These are phyloP conservation scores for Caradrina clavipalpis DNA, from an alignment of 2,888 invertebrate species.

Conservation along the genomic window DNA sequence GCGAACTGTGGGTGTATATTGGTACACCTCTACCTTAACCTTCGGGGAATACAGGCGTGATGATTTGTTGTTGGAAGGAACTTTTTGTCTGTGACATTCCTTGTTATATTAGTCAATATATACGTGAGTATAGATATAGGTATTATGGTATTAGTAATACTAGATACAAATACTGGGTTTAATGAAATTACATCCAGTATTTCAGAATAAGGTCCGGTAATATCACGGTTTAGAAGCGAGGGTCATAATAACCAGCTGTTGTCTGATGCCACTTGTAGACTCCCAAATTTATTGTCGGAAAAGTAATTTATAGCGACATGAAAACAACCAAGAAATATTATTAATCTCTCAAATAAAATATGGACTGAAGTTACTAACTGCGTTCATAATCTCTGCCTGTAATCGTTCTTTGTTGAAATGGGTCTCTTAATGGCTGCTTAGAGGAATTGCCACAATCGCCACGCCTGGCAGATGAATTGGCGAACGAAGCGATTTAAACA, in stretches of 20 bases:
- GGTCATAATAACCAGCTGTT: slow-evolving; percentile 57
- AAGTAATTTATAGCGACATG: slow-evolving; percentile 57
- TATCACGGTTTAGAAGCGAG: slow-evolving; percentile 41
- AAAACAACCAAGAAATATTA: slow-evolving; percentile 57
- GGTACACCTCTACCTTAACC: too few relatives aligned
- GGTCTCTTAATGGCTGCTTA: slow-evolving; percentile 23
- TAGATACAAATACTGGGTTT: background rate
- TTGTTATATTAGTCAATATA: background rate
- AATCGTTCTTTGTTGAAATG: slow-evolving; percentile 37
- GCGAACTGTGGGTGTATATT: too few relatives aligned
- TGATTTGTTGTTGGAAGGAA: too few relatives aligned
- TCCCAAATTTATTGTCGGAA: slow-evolving; percentile 53
- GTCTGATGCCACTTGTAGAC: slow-evolving; percentile 59
- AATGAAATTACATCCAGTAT: slow-evolving; percentile 21
- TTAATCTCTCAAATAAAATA: slow-evolving; percentile 58
- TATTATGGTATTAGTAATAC: background rate
- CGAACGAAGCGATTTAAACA: slow-evolving; percentile 6
- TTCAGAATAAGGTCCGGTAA: slow-evolving; percentile 35
- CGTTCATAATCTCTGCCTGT: slow-evolving; percentile 42
- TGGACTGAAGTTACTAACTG: slow-evolving; percentile 42
- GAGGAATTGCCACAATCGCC: slow-evolving; percentile 16
- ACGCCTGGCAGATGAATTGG: slow-evolving; percentile 23
- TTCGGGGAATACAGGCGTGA: too few relatives aligned
- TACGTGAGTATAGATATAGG: background rate
- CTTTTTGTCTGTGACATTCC: background rate